Base-by-base conservation (phyloP, 2,888 invertebrate species). In the Cordilura impudica region DNA sequence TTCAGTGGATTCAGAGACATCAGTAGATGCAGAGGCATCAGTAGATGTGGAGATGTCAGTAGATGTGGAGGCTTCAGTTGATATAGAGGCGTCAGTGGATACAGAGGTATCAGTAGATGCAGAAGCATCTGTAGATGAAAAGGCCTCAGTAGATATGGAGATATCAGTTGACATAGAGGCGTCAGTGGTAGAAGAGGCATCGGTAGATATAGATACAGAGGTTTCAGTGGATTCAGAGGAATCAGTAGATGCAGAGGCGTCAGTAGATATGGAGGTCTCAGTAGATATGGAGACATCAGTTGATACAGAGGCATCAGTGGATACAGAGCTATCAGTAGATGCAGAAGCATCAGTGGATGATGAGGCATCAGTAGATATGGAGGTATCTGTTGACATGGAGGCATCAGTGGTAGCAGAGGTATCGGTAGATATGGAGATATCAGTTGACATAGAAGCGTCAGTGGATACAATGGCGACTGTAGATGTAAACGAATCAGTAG, bases 391-490 rank as follows among this genome's bases (percentile, higher is more conserved):
- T 7, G 56, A 21, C 1, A 18, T 31, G 0, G 65, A 58, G 2
- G 12, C 19, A n/a, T 56, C 43, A 6, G 71, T 76, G 3, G 56
- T 23, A 4, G 26, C 53, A 56, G 56, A 61, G n/a, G n/a, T n/a
- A 47, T 78, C 71, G n/a, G 75, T 65, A 7, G 72, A 45, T 16
- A 0, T 19, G n/a, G n/a, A n/a, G n/a, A n/a, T n/a, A n/a, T n/a
- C n/a, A 12, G 73, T 16, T 1, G 73, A 65, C 0, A 47, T 35
- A 14, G 53, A 49, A 4, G 58, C 10, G 1, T 35, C 60, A n/a
- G 83, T 82, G 5, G 83, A 74, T 7, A 31, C 67, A 7, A 82
- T 81, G n/a, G 81, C 63, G n/a, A 84, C 84, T n/a, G 85, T 85
- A 12, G 86, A 85, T 23, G 58, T 53, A 2, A 67, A 74, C 23